These are phyloP conservation scores for Ceyx melanurus DNA, from an alignment of 2,113 vertebrate species.

Conservation along the genomic window DNA sequence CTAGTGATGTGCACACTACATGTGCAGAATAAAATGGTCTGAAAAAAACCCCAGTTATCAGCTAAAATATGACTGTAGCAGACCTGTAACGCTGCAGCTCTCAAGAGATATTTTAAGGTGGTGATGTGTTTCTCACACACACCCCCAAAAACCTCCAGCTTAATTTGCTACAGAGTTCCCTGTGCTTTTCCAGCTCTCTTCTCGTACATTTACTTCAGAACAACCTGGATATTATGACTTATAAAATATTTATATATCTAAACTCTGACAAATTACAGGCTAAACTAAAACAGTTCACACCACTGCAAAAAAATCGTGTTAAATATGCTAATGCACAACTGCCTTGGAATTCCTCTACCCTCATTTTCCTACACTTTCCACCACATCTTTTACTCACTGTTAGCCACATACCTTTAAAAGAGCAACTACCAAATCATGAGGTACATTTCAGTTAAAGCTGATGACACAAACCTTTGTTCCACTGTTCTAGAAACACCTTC, in stretches of 20 bases:
- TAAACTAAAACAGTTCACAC: not conserved
- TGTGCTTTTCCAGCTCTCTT: not conserved
- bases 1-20: rapidly evolving
- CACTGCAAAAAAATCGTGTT: not conserved
- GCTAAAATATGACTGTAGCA: not conserved
- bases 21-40: not conserved
- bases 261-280: not conserved
- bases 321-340: not conserved
- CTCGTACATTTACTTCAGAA: not conserved
- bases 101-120: not conserved
- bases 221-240: not conserved
- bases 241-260: not conserved
- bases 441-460: not conserved
- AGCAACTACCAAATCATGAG: not conserved
- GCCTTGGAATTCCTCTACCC: not conserved
- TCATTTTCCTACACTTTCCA: not conserved
- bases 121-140: not conserved
- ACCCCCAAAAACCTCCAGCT: not conserved
- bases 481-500: not conserved
- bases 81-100: not conserved
- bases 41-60: not conserved
- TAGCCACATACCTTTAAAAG: not conserved
- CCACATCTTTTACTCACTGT: not conserved
- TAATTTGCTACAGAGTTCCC: not conserved
- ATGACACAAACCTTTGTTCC: not conserved